A percentile compares a stretch with the other conserved stretches of the same genome.
Conservation (phyloP, 2,888 invertebrate genomes). For the Lissonota sp. region DNA sequence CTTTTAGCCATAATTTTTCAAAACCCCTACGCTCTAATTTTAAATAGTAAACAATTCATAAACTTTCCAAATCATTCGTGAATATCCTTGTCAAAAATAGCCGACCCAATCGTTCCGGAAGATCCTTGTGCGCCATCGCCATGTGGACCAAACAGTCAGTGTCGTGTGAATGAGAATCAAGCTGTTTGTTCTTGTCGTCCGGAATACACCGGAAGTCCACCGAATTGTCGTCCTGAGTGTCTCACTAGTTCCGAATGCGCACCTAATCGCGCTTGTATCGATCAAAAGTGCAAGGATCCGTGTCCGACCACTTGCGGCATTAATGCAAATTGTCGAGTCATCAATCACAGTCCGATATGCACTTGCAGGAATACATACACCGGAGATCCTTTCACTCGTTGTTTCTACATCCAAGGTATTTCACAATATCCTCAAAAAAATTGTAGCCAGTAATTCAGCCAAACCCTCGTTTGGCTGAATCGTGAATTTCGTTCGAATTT, state of each 20-base stretch:
- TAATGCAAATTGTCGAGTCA: constrained; percentile 84
- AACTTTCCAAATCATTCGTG: too few species aligned
- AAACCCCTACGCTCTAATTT: too few species aligned
- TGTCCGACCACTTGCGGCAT: constrained; percentile 84
- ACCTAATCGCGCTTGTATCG: constrained; percentile 81
- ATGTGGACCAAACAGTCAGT: constrained; percentile 85
- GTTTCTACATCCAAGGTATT: constrained; percentile 76
- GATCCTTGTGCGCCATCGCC: constrained; percentile 83
- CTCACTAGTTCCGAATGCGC: constrained; percentile 85
- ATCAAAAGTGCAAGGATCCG: constrained; percentile 83
- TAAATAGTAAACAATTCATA: too few species aligned
- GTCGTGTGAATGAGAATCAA: constrained; percentile 84
- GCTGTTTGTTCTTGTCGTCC: constrained; percentile 84
- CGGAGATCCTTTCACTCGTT: constrained; percentile 83
- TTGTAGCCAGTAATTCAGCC: too few species aligned
- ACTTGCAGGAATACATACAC: constrained; percentile 82
- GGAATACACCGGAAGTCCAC: constrained; percentile 82
- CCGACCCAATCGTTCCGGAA: constrained; percentile 85
- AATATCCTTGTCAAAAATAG: constrained; percentile 74
- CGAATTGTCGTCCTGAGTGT: constrained; percentile 83
- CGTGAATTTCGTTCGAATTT: too few species aligned
- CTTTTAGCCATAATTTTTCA: too few species aligned
- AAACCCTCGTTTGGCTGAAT: too few species aligned
- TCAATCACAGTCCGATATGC: constrained; percentile 85
- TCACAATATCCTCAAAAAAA: constrained; percentile 78